Evolutionary conservation across 2,113 vertebrate genomes (phyloP).

Genomic region (Cromileptes altivelis): DNA sequence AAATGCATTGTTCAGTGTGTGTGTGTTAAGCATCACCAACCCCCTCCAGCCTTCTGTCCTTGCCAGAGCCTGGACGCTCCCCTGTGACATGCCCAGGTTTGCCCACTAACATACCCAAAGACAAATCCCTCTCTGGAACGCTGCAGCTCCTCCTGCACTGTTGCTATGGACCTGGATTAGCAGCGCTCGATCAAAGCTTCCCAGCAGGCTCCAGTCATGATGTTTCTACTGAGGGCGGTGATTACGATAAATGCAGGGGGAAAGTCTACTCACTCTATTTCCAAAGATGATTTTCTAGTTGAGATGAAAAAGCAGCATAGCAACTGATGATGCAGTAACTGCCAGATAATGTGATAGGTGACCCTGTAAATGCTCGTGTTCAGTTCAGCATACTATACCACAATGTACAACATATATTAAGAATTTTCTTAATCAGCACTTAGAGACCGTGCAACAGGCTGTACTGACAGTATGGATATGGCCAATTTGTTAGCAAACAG

Average conservation of each 20-base stretch:
- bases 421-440: not conserved
- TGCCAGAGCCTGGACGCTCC: conserved; percentile 54
- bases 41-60: conserved; percentile 19
- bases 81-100: conserved; percentile 71
- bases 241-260: not conserved
- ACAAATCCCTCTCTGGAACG: conserved; percentile 56
- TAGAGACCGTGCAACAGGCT: not conserved
- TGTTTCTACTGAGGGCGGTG: conserved; percentile 14
- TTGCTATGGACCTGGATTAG: conserved; percentile 72
- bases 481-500: too few species aligned
- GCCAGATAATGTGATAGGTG: not conserved
- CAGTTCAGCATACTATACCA: not conserved
- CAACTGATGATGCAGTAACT: not conserved
- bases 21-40: conserved; percentile 26
- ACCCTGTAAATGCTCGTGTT: not conserved
- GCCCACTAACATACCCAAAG: conserved; percentile 55
- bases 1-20: conserved; percentile 40
- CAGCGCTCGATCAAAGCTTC: conserved; percentile 39
- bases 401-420: not conserved
- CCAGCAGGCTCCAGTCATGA: conserved; percentile 12
- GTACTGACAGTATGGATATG: too few species aligned
- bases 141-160: conserved; percentile 39
- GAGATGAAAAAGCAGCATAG: not conserved
- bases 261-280: not conserved
- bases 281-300: not conserved